Evolutionary conservation across 2,888 invertebrate genomes (phyloP).

Genomic region (Eupithecia dodoneata): DNA sequence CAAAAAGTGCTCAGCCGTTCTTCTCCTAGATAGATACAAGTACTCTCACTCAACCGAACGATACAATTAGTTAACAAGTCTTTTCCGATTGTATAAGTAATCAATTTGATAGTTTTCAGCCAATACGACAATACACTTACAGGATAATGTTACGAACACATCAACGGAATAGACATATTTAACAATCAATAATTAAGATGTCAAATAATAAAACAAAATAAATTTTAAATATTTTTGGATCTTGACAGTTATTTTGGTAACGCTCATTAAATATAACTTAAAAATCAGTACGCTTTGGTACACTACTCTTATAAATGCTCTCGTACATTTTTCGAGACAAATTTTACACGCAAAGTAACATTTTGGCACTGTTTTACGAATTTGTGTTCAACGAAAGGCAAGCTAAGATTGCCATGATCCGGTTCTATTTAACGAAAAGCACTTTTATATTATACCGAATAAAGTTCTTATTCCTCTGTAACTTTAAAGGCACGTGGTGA

Average conservation of each 20-base stretch:
- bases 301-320: slow-evolving; percentile 61
- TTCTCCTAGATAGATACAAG: slow-evolving; percentile 19
- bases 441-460: not conserved
- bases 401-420: slow-evolving; percentile 52
- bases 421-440: not conserved
- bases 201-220: slow-evolving; percentile 37
- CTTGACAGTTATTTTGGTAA: slow-evolving; percentile 51
- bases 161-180: slow-evolving; percentile 50
- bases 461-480: not conserved
- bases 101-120: slow-evolving; percentile 38
- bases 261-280: slow-evolving; percentile 51
- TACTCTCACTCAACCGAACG: slow-evolving; percentile 41
- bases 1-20: not conserved
- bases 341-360: slow-evolving; percentile 41
- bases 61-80: slow-evolving; percentile 61
- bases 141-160: slow-evolving; percentile 51
- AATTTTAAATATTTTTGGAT: slow-evolving; percentile 40
- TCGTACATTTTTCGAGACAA: slow-evolving; percentile 51
- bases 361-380: slow-evolving; percentile 47
- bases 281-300: slow-evolving; percentile 53
- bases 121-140: slow-evolving; percentile 36
- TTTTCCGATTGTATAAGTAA: slow-evolving; percentile 50
- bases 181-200: slow-evolving; percentile 42
- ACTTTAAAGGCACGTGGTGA: slow-evolving; percentile 55
- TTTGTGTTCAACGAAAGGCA: slow-evolving; percentile 42